Conservation (phyloP, 2,113 vertebrate genomes). For the Scomber colias region DNA sequence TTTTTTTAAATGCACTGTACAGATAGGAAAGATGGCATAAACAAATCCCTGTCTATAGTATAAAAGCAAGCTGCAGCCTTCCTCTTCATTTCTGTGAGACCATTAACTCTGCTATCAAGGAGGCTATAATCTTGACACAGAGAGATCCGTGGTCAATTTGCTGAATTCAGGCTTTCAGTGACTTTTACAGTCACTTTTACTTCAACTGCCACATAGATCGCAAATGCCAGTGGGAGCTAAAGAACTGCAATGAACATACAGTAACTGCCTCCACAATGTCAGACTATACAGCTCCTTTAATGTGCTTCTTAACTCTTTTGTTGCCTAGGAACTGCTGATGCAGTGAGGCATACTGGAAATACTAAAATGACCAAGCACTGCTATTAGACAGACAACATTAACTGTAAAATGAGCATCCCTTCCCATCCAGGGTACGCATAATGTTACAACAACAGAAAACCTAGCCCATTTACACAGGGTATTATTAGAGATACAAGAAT, state of each 20-base stretch:
- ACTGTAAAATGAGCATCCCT: constrained; percentile 39
- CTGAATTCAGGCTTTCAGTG: constrained; percentile 33
- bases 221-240: constrained; percentile 14
- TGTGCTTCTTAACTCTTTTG: constrained; percentile 16
- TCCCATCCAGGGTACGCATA: not conserved
- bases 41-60: not conserved
- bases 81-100: not conserved
- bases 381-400: constrained; percentile 43
- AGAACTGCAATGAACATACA: constrained; percentile 29
- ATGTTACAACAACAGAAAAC: constrained; percentile 54
- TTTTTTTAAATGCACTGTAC: not conserved
- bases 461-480: constrained; percentile 10
- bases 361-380: constrained; percentile 2
- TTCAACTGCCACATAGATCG: constrained; percentile 24
- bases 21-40: not conserved
- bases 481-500: constrained; percentile 61
- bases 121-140: constrained; percentile 29
- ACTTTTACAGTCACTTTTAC: constrained; percentile 55
- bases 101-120: constrained; percentile 9
- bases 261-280: constrained; percentile 26
- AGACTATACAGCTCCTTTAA: constrained; percentile 16
- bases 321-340: constrained; percentile 1
- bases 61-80: not conserved
- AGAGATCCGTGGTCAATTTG: constrained; percentile 28
- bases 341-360: constrained; percentile 7